These are phyloP conservation scores for Lepus townsendii DNA, from an alignment of 2,797 vertebrate species.

Conservation along the genomic window DNA sequence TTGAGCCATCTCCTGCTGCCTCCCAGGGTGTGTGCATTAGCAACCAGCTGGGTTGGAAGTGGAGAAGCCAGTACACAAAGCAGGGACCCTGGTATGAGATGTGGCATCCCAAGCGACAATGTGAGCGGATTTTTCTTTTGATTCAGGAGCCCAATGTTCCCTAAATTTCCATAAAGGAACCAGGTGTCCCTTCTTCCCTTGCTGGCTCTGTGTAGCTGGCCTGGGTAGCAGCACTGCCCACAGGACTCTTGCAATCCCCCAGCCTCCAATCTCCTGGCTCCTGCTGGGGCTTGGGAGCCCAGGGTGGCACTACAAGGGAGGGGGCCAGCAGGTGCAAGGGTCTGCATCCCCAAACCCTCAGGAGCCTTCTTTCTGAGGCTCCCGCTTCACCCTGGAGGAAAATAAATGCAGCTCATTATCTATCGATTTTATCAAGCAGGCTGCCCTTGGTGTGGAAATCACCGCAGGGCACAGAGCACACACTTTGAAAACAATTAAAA, in stretches of 20 bases:
- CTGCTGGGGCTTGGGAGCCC: neutral
- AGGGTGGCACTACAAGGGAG: neutral
- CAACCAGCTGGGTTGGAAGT: no score
- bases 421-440: slow-evolving; percentile 62
- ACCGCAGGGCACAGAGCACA: slow-evolving; percentile 13
- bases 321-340: neutral
- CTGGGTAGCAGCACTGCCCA: neutral
- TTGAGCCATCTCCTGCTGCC: no score
- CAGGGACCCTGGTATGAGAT: no score
- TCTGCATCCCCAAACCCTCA: neutral
- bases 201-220: neutral
- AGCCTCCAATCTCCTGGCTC: neutral
- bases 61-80: no score
- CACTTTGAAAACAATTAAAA: slow-evolving; percentile 75
- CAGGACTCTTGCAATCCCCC: neutral
- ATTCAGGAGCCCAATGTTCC: neutral
- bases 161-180: neutral
- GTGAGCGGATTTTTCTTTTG: neutral
- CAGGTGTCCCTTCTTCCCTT: neutral
- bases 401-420: slow-evolving; percentile 4
- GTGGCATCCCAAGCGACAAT: no score
- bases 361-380: neutral
- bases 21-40: no score
- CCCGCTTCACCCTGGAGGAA: neutral
- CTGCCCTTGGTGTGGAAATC: slow-evolving; percentile 49